Base-by-base conservation (phyloP, 2,113 vertebrate genomes). In the Myotis lucifugus region DNA sequence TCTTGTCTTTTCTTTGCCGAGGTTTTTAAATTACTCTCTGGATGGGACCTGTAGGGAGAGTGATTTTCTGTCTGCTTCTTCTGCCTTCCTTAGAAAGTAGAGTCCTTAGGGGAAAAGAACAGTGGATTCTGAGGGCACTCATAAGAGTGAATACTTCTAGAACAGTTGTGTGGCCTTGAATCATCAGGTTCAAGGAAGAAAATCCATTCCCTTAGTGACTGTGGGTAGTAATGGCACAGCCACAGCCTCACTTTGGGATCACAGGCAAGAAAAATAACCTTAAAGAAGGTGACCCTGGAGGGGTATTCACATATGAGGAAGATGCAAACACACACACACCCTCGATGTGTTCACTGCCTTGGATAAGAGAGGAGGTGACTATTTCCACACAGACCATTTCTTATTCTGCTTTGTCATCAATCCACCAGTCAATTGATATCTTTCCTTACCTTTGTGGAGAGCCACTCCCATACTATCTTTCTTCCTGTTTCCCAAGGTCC, bases 11-110 rank as follows among this genome's bases (percentile, higher is more conserved):
- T 88, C 48, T 93, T 88, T 83, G 52, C 46, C 14, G 9, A 89
- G 19, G 27, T 42, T 95, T 85, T 52, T 12, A 37, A 78, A 91
- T 46, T 61, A 42, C 34, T 94, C 50, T 93, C 50, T 93, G 59
- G 64, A 79, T 82, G 72, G 37, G 73, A 88, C 12, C 42, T 72
- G 27, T 5, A 81, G 64, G 48, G 74, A 91, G 34, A 85, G 21
- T 61, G 76, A 18, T 73, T 70, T 84, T 83, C 42, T 56, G 40
- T 85, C 34, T 15, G 37, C 37, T 95, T 69, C 67, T 94, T 93
- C 48, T 13, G 3, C 46, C 42, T 94, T 91, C 37, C 64, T 86
- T 79, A 56, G 59, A 90, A 48, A 83, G 19, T 50, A 25, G n/a
- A 91, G 34, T 72, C 50, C 54, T 66, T 64, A 37, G 6, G 76